Percentiles rank a stretch among this genome's conserved stretches.
phyloP scores from a whole-genome alignment of 2,888 invertebrate genomes.

The Blera fallax region DNA sequence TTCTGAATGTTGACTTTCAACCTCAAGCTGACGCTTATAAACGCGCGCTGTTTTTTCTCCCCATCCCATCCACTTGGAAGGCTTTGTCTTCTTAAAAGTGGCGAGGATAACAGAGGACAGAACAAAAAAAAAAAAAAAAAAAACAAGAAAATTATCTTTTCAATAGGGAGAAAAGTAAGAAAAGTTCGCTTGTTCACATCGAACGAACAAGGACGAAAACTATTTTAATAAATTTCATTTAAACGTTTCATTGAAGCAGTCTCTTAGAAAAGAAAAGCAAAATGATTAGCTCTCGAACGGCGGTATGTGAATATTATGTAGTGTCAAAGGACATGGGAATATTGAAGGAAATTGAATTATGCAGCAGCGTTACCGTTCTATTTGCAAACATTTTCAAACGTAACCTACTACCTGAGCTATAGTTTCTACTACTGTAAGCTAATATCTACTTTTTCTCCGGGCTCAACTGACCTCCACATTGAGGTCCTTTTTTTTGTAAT shows the following conservation, averaged over 20 bases:
- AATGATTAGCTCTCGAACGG: constrained; percentile 34
- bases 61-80: constrained; percentile 44
- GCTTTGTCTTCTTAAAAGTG: constrained; percentile 68
- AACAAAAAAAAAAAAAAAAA: constrained; percentile 13
- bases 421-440: too few species aligned
- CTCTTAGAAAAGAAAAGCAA: background rate
- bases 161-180: constrained; percentile 24
- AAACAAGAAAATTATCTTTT: constrained; percentile 38
- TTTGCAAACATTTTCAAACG: too few species aligned
- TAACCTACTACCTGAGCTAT: too few species aligned
- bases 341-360: background rate
- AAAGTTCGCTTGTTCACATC: constrained; percentile 48
- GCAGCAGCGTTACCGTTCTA: too few species aligned
- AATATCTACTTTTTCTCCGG: too few species aligned
- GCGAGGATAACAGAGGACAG: constrained; percentile 50
- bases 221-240: constrained; percentile 55
- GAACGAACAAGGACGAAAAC: constrained; percentile 61
- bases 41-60: constrained; percentile 19
- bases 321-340: background rate
- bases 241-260: constrained; percentile 6
- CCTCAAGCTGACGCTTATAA: constrained; percentile 64
- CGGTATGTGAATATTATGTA: background rate
- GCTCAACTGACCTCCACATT: too few species aligned
- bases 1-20: constrained; percentile 69
- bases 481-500: too few species aligned